Evolutionary conservation across 2,888 invertebrate genomes (phyloP), one percentile per base, ranked within the genome.

Genomic region (Drosophila mercatorum): DNA sequence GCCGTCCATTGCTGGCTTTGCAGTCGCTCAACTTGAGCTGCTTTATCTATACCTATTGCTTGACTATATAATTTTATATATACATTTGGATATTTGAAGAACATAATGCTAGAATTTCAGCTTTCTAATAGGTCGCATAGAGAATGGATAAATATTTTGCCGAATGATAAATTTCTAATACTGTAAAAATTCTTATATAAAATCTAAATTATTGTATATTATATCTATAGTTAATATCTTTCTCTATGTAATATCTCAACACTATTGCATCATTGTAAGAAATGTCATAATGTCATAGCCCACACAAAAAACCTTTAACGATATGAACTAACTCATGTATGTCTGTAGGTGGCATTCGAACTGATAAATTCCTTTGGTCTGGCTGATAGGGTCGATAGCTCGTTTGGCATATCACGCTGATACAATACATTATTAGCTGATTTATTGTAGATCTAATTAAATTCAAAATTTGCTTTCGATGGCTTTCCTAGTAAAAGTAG

Each of bases 351-450:
- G 1, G 12, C 8, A 2, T 8, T 1, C n/a, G 5, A 52, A 10
- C 31, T 38, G n/a, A 62, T 62, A 52, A 38, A 40, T 47, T 28
- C 34, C 63, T 34, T 36, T n/a, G 28, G 5, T 22, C 4, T 7
- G 41, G 28, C 64, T 61, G 51, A 75, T 74, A 62, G 55, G 44
- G 17, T 36, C 34, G 43, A 34, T 11, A 43, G 38, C 31, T 60
- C 40, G 60, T 64, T 75, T 58, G 34, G 49, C 82, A 78, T 84
- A 81, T 83, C 83, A 67, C 64, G 66, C 66, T 68, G 84, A 78
- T 73, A 56, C 17, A 57, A 58, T 44, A 22, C 12, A 10, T 14
- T 22, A 55, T 41, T 6, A 46, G 51, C 14, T 8, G 43, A 44
- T n/a, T 40, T 5, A 53, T 40, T 53, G 10, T 22, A 11, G 38